Evolutionary conservation across 2,888 invertebrate species (phyloP).

Genomic region (Cordilura impudica): DNA sequence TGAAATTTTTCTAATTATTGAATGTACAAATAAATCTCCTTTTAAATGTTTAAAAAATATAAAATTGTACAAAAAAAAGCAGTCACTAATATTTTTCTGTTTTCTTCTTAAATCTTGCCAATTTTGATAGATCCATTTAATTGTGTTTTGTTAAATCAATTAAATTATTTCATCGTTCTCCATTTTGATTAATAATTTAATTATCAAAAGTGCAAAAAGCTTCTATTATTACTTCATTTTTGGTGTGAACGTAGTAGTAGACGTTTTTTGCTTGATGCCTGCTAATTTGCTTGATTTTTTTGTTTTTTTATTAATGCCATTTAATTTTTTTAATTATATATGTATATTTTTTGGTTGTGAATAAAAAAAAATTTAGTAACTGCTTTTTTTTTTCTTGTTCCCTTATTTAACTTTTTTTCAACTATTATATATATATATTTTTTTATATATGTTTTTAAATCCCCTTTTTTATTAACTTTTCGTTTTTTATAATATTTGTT

Average conservation of each 20-base stretch:
- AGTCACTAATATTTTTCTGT: conserved; percentile 40
- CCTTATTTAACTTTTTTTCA: background rate
- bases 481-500: conserved; percentile 8
- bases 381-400: conserved; percentile 46
- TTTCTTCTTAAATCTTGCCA: background rate
- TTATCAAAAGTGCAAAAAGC: conserved; percentile 71
- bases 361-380: conserved; percentile 49
- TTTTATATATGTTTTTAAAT: conserved; percentile 18
- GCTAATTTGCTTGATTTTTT: conserved; percentile 9
- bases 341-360: conserved; percentile 2
- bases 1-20: conserved; percentile 8
- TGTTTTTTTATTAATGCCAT: conserved; percentile 3
- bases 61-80: conserved; percentile 35
- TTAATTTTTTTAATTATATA: background rate
- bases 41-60: background rate
- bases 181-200: conserved; percentile 45
- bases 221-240: conserved; percentile 69
- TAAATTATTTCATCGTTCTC: conserved; percentile 17
- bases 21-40: conserved; percentile 35
- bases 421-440: conserved; percentile 22
- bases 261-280: conserved; percentile 69
- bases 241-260: conserved; percentile 66
- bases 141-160: background rate
- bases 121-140: background rate
- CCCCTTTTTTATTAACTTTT: background rate